A percentile compares a stretch with the other conserved stretches of the same genome.
These are phyloP conservation scores for Dyspetes luteomarginatus DNA, from an alignment of 2,888 invertebrate genomes.

Conservation along the genomic window DNA sequence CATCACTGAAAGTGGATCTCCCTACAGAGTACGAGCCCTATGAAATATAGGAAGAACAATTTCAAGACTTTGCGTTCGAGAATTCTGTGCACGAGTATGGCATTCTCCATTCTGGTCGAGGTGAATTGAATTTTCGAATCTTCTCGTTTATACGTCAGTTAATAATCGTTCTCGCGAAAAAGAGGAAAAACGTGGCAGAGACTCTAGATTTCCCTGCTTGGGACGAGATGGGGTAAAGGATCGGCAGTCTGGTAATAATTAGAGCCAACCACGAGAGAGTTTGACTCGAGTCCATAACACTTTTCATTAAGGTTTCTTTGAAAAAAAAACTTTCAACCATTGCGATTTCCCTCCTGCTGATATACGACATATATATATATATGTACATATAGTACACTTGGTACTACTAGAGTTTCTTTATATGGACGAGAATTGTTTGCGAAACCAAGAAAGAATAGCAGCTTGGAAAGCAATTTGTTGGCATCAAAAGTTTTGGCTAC, in stretches of 20 bases:
- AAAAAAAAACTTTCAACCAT: too few relatives aligned
- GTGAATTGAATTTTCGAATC: constrained; percentile 76
- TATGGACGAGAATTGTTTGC: constrained; percentile 53
- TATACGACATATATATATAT: too few relatives aligned
- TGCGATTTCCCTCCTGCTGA: too few relatives aligned
- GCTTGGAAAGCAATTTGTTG: constrained; percentile 53
- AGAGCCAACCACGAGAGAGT: constrained; percentile 29
- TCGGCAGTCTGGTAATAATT: constrained; percentile 33
- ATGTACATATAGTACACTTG: too few relatives aligned
- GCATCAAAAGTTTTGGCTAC: constrained; percentile 56
- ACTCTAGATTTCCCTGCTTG: neutral
- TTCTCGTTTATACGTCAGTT: constrained; percentile 41
- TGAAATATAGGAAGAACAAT: constrained; percentile 53
- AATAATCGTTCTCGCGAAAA: constrained; percentile 38
- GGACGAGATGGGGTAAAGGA: neutral
- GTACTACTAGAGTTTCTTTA: constrained; percentile 40
- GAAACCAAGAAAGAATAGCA: constrained; percentile 53
- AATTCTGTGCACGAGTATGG: constrained; percentile 74
- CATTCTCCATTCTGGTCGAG: constrained; percentile 75
- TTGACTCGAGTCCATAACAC: constrained; percentile 40
- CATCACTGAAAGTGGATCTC: neutral
- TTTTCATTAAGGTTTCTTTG: constrained; percentile 9
- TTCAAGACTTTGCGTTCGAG: constrained; percentile 65
- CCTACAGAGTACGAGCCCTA: neutral
- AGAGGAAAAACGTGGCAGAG: constrained; percentile 40